A percentile compares a stretch with the other conserved stretches of the same genome.
phyloP scores from a whole-genome alignment of 2,888 invertebrate genomes.

The Cerceris ruficornis region DNA sequence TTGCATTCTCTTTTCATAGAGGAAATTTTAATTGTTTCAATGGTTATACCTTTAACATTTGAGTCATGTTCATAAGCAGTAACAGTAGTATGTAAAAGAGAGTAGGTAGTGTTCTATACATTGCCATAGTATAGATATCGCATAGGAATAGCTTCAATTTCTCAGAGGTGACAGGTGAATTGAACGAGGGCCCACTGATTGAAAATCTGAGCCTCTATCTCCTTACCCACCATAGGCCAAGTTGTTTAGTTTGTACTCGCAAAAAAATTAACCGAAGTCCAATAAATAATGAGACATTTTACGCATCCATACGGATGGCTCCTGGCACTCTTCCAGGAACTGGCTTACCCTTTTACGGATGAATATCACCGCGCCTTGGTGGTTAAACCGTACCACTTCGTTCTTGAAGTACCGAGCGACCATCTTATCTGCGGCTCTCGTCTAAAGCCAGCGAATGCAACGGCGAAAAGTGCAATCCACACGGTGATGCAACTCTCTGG shows the following conservation, averaged over 20 bases:
- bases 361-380: constrained; percentile 23
- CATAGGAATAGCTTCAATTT: too few species aligned
- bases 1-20: too few species aligned
- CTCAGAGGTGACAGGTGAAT: too few species aligned
- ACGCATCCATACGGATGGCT: constrained; percentile 10
- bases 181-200: too few species aligned
- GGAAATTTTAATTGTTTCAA: too few species aligned
- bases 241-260: background rate
- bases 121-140: too few species aligned
- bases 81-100: too few species aligned
- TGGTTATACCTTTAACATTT: too few species aligned
- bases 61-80: too few species aligned
- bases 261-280: constrained; percentile 11
- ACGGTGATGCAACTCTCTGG: background rate
- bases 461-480: constrained; percentile 1
- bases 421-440: constrained; percentile 3
- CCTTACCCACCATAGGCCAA: background rate
- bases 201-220: too few species aligned
- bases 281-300: constrained; percentile 13
- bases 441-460: constrained; percentile 11
- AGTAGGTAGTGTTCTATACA: too few species aligned
- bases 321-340: constrained; percentile 43
- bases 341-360: constrained; percentile 35
- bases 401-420: constrained; percentile 1
- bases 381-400: constrained; percentile 19